Conservation (phyloP, 2,797 vertebrate genomes). For the Acanthurus leucopareius region DNA sequence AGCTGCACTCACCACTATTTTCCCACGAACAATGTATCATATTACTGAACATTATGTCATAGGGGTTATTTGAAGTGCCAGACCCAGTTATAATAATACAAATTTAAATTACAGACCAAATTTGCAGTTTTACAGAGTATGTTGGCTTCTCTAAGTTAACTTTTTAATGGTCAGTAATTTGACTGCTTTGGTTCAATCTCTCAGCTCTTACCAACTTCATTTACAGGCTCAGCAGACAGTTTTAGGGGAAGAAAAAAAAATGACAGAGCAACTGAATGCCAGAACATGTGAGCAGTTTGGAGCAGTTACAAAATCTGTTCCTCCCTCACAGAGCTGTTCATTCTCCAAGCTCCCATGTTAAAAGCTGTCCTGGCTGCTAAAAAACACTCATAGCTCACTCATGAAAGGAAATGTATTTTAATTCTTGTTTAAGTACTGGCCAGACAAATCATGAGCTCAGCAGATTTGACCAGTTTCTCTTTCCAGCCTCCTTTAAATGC, state of each 20-base stretch:
- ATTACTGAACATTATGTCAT: not conserved
- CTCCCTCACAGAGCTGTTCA: too few relatives aligned
- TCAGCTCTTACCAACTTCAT: not conserved
- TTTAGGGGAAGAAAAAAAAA: not conserved
- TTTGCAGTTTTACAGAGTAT: not conserved
- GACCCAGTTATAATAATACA: not conserved
- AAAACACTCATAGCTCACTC: too few relatives aligned
- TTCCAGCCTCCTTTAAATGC: too few relatives aligned
- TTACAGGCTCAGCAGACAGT: not conserved
- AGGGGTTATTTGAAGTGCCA: not conserved
- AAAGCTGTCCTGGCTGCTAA: too few relatives aligned
- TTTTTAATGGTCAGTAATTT: not conserved
- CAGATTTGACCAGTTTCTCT: too few relatives aligned
- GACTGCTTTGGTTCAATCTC: not conserved
- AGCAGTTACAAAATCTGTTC: too few relatives aligned
- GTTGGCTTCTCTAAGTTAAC: not conserved
- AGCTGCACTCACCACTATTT: not conserved
- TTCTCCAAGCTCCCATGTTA: too few relatives aligned
- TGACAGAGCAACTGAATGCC: not conserved
- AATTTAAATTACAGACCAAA: too few relatives aligned
- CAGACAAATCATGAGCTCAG: too few relatives aligned
- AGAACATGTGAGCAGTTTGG: not conserved
- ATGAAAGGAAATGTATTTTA: too few relatives aligned
- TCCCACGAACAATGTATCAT: not conserved
- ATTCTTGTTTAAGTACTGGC: too few relatives aligned